A percentile compares a stretch with the other conserved stretches of the same genome.
Evolutionary conservation across 2,888 invertebrate genomes (phyloP).

Genomic region (Cataglyphis rosenhaueri): DNA sequence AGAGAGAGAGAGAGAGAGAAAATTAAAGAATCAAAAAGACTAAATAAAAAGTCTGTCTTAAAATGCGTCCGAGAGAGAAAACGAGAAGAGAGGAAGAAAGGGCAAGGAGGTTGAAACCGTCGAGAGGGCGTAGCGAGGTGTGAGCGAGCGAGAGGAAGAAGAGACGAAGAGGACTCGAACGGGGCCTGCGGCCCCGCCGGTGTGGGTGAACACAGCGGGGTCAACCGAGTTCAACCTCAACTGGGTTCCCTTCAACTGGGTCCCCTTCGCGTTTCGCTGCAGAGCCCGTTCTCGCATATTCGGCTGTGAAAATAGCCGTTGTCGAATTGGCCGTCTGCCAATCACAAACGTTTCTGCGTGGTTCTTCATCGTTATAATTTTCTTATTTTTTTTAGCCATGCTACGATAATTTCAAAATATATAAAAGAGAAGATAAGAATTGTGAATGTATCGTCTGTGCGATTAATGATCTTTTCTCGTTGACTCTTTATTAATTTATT

Average conservation of each 20-base stretch:
- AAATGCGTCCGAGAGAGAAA: constrained; percentile 67
- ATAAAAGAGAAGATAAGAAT: not conserved
- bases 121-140: constrained; percentile 53
- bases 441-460: not conserved
- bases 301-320: constrained; percentile 68
- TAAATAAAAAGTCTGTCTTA: constrained; percentile 71
- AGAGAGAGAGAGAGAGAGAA: constrained; percentile 54
- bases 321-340: constrained; percentile 43
- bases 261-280: constrained; percentile 62
- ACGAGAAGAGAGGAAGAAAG: not conserved
- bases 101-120: constrained; percentile 29
- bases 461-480: not conserved
- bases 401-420: not conserved
- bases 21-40: constrained; percentile 74
- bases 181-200: constrained; percentile 75
- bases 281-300: constrained; percentile 68
- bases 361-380: constrained; percentile 50
- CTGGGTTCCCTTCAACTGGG: constrained; percentile 74
- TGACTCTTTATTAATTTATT: constrained; percentile 35
- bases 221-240: constrained; percentile 81
- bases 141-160: constrained; percentile 45
- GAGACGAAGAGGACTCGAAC: constrained; percentile 70
- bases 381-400: constrained; percentile 5
- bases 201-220: constrained; percentile 82
- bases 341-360: constrained; percentile 47